Conservation (phyloP, 2,113 vertebrate species). For the Theristicus caerulescens region DNA sequence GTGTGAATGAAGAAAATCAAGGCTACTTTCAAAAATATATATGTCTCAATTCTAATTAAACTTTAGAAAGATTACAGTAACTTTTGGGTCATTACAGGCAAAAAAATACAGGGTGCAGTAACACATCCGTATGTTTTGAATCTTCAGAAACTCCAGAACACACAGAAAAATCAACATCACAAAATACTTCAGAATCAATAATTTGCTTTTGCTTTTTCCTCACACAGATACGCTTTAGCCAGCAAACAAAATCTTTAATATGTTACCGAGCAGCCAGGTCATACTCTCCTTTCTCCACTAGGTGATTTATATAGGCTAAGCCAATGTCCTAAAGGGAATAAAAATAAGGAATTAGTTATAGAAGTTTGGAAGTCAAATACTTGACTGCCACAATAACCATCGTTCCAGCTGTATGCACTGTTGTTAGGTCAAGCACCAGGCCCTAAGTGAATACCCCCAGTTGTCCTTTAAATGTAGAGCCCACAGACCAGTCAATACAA, state of each 20-base stretch:
- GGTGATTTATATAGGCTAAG: constrained; percentile 92
- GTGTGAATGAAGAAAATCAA: background rate
- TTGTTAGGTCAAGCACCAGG: background rate
- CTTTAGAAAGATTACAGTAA: background rate
- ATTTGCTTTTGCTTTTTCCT: background rate
- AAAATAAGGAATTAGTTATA: background rate
- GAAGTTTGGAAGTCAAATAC: background rate
- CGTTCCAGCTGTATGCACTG: background rate
- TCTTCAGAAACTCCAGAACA: background rate
- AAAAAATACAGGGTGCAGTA: background rate
- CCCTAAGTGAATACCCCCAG: background rate
- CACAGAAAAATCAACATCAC: background rate
- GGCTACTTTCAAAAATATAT: background rate
- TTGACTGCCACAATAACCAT: background rate
- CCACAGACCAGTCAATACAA: background rate
- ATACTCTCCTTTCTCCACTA: constrained; percentile 90
- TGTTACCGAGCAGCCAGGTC: constrained; percentile 89
- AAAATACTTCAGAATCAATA: background rate
- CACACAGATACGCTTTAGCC: background rate
- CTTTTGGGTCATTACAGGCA: background rate
- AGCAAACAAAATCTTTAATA: background rate
- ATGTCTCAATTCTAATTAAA: background rate
- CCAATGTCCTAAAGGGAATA: constrained; percentile 87
- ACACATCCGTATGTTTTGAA: background rate
- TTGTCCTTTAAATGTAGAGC: background rate